phyloP scores from a whole-genome alignment of 2,113 vertebrate species.

The Xiphophorus hellerii region DNA sequence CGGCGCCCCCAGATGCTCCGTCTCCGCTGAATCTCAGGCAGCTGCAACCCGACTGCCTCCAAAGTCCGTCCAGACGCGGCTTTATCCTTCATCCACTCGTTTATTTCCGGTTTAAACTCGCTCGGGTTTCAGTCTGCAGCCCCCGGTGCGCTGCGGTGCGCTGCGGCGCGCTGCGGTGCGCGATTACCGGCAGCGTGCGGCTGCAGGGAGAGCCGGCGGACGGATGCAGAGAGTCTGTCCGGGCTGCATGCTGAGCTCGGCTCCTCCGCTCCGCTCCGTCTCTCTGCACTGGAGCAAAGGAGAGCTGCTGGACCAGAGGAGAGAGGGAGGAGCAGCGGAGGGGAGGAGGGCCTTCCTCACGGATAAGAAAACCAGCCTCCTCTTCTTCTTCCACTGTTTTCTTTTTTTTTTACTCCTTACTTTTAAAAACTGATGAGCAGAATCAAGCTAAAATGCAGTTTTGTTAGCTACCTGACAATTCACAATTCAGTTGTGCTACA shows the following conservation, averaged over 20 bases:
- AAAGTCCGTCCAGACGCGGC: constrained; percentile 17
- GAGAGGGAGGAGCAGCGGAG: constrained; percentile 53
- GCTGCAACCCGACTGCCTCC: constrained; percentile 22
- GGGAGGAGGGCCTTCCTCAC: constrained; percentile 60
- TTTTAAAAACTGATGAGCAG: too few relatives aligned
- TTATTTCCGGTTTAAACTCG: constrained; percentile 23
- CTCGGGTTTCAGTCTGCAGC: background rate
- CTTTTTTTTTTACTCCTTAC: too few relatives aligned
- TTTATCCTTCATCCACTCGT: constrained; percentile 8
- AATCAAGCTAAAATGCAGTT: too few relatives aligned
- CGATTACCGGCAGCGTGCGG: constrained; percentile 28
- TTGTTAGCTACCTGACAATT: too few relatives aligned
- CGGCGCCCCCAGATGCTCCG: background rate
- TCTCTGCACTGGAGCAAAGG: constrained; percentile 51
- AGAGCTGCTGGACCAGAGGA: constrained; percentile 53
- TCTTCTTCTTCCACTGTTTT: background rate
- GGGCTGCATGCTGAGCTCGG: constrained; percentile 15
- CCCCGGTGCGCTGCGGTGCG: background rate
- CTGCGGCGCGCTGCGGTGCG: background rate
- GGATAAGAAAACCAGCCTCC: constrained; percentile 15
- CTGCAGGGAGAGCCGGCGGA: constrained; percentile 20
- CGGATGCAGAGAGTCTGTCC: constrained; percentile 43
- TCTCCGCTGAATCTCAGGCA: constrained; percentile 33
- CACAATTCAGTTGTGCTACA: too few relatives aligned
- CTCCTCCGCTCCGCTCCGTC: constrained; percentile 31